A percentile compares a stretch with the other conserved stretches of the same genome.
Conservation (phyloP, 2,888 invertebrate species). For the Strigamia transsilvanica region DNA sequence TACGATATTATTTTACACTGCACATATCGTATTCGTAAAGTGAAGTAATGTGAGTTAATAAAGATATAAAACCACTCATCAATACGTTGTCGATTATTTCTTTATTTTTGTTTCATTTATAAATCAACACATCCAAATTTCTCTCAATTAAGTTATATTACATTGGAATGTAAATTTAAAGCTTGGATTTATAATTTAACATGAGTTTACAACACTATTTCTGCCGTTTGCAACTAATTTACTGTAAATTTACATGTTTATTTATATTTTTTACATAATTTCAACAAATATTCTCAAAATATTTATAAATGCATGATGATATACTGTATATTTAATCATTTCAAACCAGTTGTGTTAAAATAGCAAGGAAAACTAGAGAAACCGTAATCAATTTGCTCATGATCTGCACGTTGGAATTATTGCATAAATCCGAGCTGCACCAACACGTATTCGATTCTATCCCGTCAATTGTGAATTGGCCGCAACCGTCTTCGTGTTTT, state of each 20-base stretch:
- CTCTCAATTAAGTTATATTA: too few species aligned
- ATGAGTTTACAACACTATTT: too few species aligned
- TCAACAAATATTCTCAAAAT: not conserved
- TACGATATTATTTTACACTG: not conserved
- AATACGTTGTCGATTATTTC: too few species aligned
- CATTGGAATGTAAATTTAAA: too few species aligned
- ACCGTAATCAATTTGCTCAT: not conserved
- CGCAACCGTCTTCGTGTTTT: not conserved
- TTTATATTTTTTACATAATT: not conserved
- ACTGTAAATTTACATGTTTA: not conserved
- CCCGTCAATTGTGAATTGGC: not conserved
- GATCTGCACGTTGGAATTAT: not conserved
- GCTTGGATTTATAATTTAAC: too few species aligned
- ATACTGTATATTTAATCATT: not conserved
- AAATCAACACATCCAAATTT: too few species aligned
- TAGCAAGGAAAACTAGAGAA: not conserved
- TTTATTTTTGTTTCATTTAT: not conserved
- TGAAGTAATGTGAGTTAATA: not conserved
- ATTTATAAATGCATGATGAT: not conserved
- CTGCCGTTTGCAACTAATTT: not conserved
- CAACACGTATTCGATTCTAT: not conserved
- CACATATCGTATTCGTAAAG: slow-evolving; percentile 15
- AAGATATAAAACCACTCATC: not conserved
- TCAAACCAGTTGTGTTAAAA: not conserved
- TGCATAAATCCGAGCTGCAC: not conserved